A percentile compares a stretch with the other conserved stretches of the same genome.
Conservation (phyloP, 2,888 invertebrate species). For the Drosophila nigritarsus region DNA sequence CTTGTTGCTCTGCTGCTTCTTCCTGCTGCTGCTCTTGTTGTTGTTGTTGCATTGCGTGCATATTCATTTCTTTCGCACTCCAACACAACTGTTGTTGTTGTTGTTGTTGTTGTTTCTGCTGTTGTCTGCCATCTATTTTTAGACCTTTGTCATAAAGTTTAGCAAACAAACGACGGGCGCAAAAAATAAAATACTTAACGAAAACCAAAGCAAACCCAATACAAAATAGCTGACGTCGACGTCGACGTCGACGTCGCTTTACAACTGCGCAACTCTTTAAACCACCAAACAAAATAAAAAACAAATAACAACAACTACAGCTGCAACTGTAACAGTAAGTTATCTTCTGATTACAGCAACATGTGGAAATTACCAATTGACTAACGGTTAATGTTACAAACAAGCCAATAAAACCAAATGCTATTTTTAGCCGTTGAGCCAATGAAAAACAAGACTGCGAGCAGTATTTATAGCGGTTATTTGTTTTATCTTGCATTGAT, state of each 20-base stretch:
- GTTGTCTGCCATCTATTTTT: constrained; percentile 63
- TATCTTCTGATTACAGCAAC: constrained; percentile 20
- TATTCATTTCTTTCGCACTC: constrained; percentile 49
- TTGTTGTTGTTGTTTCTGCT: constrained; percentile 28
- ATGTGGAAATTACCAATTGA: constrained; percentile 16
- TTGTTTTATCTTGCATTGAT: neutral
- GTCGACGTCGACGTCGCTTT: constrained; percentile 43
- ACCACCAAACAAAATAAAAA: neutral
- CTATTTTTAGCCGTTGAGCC: neutral
- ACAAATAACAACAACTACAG: constrained; percentile 1
- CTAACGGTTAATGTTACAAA: constrained; percentile 8
- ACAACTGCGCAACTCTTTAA: constrained; percentile 67
- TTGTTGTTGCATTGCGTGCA: constrained; percentile 48
- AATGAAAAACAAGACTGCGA: neutral
- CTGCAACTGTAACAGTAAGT: constrained; percentile 13
- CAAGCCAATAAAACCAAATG: neutral
- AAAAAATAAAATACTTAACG: constrained; percentile 37
- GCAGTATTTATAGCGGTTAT: neutral
- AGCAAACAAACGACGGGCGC: constrained; percentile 65
- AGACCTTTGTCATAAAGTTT: constrained; percentile 78
- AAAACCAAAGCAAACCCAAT: constrained; percentile 17
- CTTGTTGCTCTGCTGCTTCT: constrained; percentile 24
- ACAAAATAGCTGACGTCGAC: constrained; percentile 53
- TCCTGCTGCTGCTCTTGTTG: constrained; percentile 28
- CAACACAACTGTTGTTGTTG: constrained; percentile 26